Evolutionary conservation across 2,113 vertebrate genomes (phyloP).

Genomic region (Gavia stellata): DNA sequence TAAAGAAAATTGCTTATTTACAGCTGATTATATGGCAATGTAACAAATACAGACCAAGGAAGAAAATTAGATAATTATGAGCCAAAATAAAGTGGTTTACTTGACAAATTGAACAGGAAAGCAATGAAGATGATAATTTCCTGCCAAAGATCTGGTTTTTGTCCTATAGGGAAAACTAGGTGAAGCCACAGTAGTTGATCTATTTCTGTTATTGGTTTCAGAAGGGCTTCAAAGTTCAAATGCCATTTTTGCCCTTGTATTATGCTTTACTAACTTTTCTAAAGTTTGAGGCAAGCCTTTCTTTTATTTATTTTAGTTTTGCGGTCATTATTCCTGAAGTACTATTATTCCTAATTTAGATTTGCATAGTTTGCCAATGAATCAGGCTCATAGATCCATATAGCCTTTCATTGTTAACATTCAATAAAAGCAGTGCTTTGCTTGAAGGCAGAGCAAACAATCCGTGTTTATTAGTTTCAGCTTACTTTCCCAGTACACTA

Average conservation of each 20-base stretch:
- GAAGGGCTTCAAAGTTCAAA: neutral
- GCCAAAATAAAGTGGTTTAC: neutral
- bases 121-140: neutral
- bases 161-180: neutral
- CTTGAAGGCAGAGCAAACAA: neutral
- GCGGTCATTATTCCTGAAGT: neutral
- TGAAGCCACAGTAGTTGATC: neutral
- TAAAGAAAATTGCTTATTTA: neutral
- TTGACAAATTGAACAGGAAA: neutral
- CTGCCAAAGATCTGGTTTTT: neutral
- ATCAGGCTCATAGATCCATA: neutral
- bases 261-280: neutral
- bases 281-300: neutral
- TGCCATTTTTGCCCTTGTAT: neutral
- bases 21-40: neutral
- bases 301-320: neutral
- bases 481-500: neutral
- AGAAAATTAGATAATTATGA: neutral
- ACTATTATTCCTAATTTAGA: neutral
- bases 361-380: neutral
- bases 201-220: neutral
- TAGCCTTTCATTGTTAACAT: neutral
- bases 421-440: neutral
- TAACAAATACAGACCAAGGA: neutral
- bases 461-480: neutral